These are phyloP conservation scores for Tanytarsus gracilentus DNA, from an alignment of 2,888 invertebrate species.

Conservation along the genomic window DNA sequence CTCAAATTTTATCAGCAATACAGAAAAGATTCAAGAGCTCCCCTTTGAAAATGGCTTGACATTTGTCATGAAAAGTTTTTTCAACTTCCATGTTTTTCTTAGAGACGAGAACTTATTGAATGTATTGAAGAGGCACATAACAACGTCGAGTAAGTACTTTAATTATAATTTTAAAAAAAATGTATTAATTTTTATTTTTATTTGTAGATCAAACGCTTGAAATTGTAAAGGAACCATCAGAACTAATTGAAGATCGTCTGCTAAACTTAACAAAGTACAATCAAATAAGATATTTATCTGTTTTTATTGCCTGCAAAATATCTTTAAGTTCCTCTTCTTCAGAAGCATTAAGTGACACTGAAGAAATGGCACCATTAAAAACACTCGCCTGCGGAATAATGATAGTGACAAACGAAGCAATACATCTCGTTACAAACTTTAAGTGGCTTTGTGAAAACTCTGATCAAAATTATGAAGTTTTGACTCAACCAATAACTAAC, in stretches of 20 bases:
- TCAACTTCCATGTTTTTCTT: slow-evolving; percentile 40
- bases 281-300: slow-evolving; percentile 42
- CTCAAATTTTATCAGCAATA: slow-evolving; percentile 44
- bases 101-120: slow-evolving; percentile 48
- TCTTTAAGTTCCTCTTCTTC: slow-evolving; percentile 35
- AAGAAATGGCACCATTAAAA: slow-evolving; percentile 31
- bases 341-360: neutral
- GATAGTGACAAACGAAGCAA: slow-evolving; percentile 40
- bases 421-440: slow-evolving; percentile 44
- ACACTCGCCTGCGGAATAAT: slow-evolving; percentile 37
- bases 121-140: slow-evolving; percentile 37
- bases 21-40: slow-evolving; percentile 45
- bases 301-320: slow-evolving; percentile 43
- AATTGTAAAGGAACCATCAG: neutral
- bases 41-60: slow-evolving; percentile 50
- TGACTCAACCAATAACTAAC: slow-evolving; percentile 47
- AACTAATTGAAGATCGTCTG: slow-evolving; percentile 35
- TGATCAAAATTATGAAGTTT: neutral
- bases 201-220: slow-evolving; percentile 35
- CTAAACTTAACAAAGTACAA: slow-evolving; percentile 35
- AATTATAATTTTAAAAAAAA: neutral
- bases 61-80: slow-evolving; percentile 43
- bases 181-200: neutral
- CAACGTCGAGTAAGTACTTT: slow-evolving; percentile 14
- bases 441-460: slow-evolving; percentile 44